Evolutionary conservation across 2,113 vertebrate genomes (phyloP).

Genomic region (Sinocyclocheilus rhinocerous): DNA sequence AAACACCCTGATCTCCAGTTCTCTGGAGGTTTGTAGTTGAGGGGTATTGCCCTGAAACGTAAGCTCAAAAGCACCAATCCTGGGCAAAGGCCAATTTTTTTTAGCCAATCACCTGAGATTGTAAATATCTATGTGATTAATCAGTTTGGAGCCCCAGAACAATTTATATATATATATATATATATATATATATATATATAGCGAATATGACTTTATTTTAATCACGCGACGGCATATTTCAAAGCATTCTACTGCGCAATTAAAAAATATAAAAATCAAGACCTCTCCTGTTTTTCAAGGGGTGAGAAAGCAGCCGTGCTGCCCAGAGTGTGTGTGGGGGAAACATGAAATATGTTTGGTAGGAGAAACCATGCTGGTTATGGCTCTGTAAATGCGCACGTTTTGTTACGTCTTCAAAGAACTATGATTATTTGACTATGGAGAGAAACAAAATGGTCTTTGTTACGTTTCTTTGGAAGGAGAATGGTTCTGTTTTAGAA

Average conservation of each 20-base stretch:
- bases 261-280: slow-evolving; percentile 49
- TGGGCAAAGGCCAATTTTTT: background rate
- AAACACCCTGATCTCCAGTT: slow-evolving; percentile 51
- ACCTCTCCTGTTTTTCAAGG: slow-evolving; percentile 52
- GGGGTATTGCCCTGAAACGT: slow-evolving; percentile 50
- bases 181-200: background rate
- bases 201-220: slow-evolving; percentile 40
- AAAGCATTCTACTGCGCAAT: slow-evolving; percentile 45
- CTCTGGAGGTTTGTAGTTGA: slow-evolving; percentile 49
- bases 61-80: slow-evolving; percentile 39
- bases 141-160: background rate
- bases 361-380: slow-evolving; percentile 54
- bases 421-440: slow-evolving; percentile 19
- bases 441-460: slow-evolving; percentile 23
- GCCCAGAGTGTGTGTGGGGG: slow-evolving; percentile 4
- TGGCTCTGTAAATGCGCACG: slow-evolving; percentile 48
- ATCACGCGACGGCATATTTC: slow-evolving; percentile 46
- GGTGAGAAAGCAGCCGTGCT: slow-evolving; percentile 48
- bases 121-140: background rate
- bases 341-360: slow-evolving; percentile 49
- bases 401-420: slow-evolving; percentile 16
- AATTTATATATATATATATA: background rate
- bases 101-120: background rate
- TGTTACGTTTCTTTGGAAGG: too few species aligned
- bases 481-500: too few species aligned